Conservation (phyloP, 2,113 vertebrate species). For the Xiphophorus hellerii region DNA sequence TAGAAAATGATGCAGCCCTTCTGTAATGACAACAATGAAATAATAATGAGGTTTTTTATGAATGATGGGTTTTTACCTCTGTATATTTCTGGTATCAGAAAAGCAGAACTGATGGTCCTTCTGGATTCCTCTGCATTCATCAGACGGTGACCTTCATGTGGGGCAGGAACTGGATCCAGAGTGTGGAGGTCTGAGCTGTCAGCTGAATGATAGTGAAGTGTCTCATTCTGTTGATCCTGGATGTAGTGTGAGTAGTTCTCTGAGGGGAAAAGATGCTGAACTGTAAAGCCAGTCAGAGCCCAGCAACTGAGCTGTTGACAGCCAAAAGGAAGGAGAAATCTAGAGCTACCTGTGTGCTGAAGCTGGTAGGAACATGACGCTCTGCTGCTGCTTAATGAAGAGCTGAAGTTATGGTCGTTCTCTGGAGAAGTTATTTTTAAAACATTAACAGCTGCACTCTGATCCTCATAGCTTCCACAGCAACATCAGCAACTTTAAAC, state of each 20-base stretch:
- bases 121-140: slow-evolving; percentile 14
- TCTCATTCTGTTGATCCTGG: slow-evolving; percentile 10
- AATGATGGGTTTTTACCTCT: slow-evolving; percentile 24
- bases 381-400: slow-evolving; percentile 3
- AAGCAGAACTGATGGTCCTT: not conserved
- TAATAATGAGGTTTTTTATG: no score
- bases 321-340: no score
- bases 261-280: slow-evolving; percentile 2
- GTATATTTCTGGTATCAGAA: slow-evolving; percentile 6
- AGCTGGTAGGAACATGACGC: slow-evolving; percentile 46
- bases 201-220: slow-evolving; percentile 2
- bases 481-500: no score
- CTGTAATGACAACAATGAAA: no score
- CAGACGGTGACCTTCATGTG: slow-evolving; percentile 29
- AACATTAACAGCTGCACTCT: no score
- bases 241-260: slow-evolving; percentile 36
- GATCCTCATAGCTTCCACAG: no score
- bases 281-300: not conserved
- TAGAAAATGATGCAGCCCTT: no score
- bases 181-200: slow-evolving; percentile 32
- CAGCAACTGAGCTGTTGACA: not conserved
- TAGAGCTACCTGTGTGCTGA: slow-evolving; percentile 43
- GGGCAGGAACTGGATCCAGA: slow-evolving; percentile 37
- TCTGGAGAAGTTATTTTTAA: slow-evolving; percentile 34
- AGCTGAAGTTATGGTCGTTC: slow-evolving; percentile 38